Percentiles rank a stretch among this genome's conserved stretches.
These are phyloP conservation scores for Gallinago nigripennis DNA, from an alignment of 2,797 vertebrate genomes.

Conservation along the genomic window DNA sequence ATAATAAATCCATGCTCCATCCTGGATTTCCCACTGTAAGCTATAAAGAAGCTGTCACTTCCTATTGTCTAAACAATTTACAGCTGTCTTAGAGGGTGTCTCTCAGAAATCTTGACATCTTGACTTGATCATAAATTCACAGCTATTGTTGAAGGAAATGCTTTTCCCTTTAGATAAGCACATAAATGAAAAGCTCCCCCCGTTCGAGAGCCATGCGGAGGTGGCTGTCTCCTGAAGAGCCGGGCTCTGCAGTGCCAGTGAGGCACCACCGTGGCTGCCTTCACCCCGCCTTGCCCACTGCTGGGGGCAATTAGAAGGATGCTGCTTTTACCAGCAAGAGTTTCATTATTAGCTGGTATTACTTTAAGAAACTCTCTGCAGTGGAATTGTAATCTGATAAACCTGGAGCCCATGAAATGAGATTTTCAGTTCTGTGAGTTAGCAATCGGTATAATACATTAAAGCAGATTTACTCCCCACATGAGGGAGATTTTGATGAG, in stretches of 20 bases:
- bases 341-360: conserved; percentile 24
- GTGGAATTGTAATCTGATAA: conserved; percentile 50
- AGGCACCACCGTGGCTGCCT: fast-evolving
- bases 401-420: conserved; percentile 76
- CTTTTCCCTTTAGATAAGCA: neutral
- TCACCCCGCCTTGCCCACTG: fast-evolving
- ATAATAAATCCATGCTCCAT: neutral
- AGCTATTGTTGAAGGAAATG: neutral
- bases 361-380: conserved; percentile 35
- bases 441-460: conserved; percentile 63
- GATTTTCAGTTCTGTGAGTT: conserved; percentile 73
- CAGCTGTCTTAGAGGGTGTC: conserved; percentile 29
- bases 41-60: conserved; percentile 21
- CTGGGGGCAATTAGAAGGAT: neutral
- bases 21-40: neutral
- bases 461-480: conserved; percentile 59
- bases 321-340: neutral
- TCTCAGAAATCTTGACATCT: conserved; percentile 30
- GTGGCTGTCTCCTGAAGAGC: neutral
- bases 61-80: conserved; percentile 47
- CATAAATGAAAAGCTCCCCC: neutral
- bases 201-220: fast-evolving
- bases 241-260: neutral
- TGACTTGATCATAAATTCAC: conserved; percentile 13
- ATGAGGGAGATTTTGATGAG: conserved; percentile 34